Conservation (phyloP, 2,797 vertebrate species). For the Saguinus oedipus region DNA sequence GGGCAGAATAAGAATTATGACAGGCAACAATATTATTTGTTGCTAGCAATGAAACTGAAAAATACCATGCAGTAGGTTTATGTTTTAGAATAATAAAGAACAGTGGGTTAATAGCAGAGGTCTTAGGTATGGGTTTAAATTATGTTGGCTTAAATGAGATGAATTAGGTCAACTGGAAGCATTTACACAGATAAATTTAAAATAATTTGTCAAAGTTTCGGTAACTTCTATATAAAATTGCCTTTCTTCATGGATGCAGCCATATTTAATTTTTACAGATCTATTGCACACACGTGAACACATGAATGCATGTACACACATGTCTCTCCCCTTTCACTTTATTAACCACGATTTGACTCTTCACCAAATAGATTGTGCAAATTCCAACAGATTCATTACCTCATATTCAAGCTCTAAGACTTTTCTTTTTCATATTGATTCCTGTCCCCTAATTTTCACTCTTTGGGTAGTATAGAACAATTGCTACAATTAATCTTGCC, state of each 20-base stretch:
- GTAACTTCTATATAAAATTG: neutral
- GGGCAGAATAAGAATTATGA: neutral
- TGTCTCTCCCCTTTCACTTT: neutral
- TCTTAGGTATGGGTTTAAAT: neutral
- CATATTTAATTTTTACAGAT: neutral
- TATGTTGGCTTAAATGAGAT: neutral
- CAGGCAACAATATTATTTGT: conserved; percentile 11
- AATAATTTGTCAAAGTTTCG: conserved; percentile 3
- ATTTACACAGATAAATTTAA: neutral
- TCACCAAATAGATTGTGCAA: neutral
- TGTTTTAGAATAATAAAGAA: neutral
- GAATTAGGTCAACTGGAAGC: neutral
- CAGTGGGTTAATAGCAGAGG: neutral
- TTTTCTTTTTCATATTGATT: neutral
- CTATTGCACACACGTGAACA: neutral
- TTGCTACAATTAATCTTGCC: neutral
- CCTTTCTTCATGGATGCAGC: neutral
- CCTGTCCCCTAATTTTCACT: neutral
- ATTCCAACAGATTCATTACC: neutral
- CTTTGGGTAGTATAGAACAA: neutral
- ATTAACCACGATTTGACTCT: neutral
- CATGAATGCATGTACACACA: neutral
- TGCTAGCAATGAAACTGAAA: neutral
- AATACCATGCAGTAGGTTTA: neutral
- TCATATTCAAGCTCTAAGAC: neutral